These are phyloP conservation scores for Odocoileus virginianus DNA, from an alignment of 2,113 vertebrate species.

Conservation along the genomic window DNA sequence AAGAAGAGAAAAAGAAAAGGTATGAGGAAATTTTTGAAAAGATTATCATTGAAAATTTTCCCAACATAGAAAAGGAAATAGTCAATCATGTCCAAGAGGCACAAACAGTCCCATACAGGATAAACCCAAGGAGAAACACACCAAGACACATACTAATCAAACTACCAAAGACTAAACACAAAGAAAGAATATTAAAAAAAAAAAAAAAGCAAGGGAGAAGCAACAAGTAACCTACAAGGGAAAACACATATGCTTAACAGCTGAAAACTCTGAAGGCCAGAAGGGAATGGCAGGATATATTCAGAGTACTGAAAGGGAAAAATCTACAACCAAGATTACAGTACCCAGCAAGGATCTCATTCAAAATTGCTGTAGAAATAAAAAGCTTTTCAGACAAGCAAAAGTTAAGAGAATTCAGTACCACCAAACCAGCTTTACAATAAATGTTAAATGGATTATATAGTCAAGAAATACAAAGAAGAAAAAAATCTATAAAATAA, in stretches of 20 bases:
- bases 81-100: background rate
- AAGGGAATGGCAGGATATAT: background rate
- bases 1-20: background rate
- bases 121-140: background rate
- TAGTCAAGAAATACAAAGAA: background rate
- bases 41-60: background rate
- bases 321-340: background rate
- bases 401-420: background rate
- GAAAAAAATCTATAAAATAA: background rate
- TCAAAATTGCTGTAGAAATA: background rate
- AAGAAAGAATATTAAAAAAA: background rate
- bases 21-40: background rate
- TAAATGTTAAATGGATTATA: rapidly evolving
- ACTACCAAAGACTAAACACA: background rate
- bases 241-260: background rate
- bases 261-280: background rate
- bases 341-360: background rate
- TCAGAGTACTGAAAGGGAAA: background rate
- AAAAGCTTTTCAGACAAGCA: background rate
- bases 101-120: background rate
- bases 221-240: background rate
- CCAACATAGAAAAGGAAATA: background rate
- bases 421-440: background rate
- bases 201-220: background rate
- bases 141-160: background rate